Base-by-base conservation (phyloP, 2,113 vertebrate species). In the Thunnus thynnus region DNA sequence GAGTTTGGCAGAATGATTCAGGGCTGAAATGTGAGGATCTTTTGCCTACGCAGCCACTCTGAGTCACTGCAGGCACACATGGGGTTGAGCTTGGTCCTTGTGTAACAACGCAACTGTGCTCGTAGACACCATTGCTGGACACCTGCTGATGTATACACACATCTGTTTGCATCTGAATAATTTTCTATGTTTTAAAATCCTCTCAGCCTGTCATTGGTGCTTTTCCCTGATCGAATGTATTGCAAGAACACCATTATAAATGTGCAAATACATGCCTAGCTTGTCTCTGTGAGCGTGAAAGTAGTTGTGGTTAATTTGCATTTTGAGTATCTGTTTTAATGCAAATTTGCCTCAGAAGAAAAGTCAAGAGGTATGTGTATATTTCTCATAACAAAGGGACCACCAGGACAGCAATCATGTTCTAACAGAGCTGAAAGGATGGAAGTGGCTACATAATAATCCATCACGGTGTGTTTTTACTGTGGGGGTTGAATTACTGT, bases 1-100 rank as follows among this genome's bases (percentile, higher is more conserved):
- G 72, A 75, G 62, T 83, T 67, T 72, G 52, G 67, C 55, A 47
- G 69, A 74, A 47, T 85, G 75, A 91, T 63, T 91, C 81, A 83
- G 58, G 18, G 62, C 71, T 84, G 65, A 87, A 80, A 77, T 83
- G 76, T 78, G 72, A 80, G 48, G 72, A 66, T 86, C 66, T 71
- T 73, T 76, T 82, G 75, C 86, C 87, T 80, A 87, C 83, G n/a
- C 86, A 80, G 61, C 54, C 72, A 57, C 68, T 84, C 75, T 85
- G 76, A 88, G 74, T 86, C 82, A 84, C 79, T 8, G 56, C 47
- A 64, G 56, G 52, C 70, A 20, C 62, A 68, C 48, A 57, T 44
- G 17, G 20, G 50, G 13, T 14, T 81, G 69, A 51, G 56, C 82
- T 60, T 8, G 51, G 61, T 74, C 78, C 71, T 61, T 56, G 44